A percentile compares a stretch with the other conserved stretches of the same genome.
Evolutionary conservation across 92 coral and sea anemone genomes (phyloP).

Genomic region (Scolanthus callimorphus): DNA sequence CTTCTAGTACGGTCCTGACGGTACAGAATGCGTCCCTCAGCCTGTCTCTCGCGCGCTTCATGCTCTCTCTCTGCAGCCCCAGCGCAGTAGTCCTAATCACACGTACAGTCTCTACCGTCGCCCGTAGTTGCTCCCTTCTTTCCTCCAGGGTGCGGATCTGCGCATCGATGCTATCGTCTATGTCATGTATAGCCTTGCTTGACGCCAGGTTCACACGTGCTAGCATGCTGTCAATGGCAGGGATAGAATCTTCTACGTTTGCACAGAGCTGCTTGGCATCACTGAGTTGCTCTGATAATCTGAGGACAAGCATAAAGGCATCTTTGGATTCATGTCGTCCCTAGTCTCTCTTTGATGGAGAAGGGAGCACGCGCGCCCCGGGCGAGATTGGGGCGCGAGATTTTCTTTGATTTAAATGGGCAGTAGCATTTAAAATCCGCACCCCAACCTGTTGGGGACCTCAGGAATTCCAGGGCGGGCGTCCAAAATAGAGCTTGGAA

Average conservation of each 20-base stretch:
- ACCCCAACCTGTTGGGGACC: too few relatives aligned
- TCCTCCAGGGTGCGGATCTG: conserved; percentile 46
- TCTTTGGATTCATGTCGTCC: too few relatives aligned
- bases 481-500: too few relatives aligned
- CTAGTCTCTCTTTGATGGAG: too few relatives aligned
- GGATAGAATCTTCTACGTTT: conserved; percentile 50
- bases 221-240: conserved; percentile 38
- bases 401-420: too few relatives aligned
- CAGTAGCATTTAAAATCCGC: too few relatives aligned
- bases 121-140: conserved; percentile 42
- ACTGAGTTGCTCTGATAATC: conserved; percentile 18
- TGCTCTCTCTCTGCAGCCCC: conserved; percentile 40
- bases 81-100: conserved; percentile 40
- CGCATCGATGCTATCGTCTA: conserved; percentile 38
- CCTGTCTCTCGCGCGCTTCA: conserved; percentile 43
- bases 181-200: conserved; percentile 30
- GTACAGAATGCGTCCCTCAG: conserved; percentile 50
- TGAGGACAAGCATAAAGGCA: too few relatives aligned
- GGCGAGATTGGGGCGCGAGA: too few relatives aligned
- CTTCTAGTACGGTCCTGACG: conserved; percentile 53
- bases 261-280: conserved; percentile 39
- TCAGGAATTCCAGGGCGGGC: too few relatives aligned
- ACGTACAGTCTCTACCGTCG: conserved; percentile 45
- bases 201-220: conserved; percentile 49
- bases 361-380: too few relatives aligned